Evolutionary conservation across 1,140 invertebrate genomes (phyloP).

Genomic region (Schmidtea mediterranea): DNA sequence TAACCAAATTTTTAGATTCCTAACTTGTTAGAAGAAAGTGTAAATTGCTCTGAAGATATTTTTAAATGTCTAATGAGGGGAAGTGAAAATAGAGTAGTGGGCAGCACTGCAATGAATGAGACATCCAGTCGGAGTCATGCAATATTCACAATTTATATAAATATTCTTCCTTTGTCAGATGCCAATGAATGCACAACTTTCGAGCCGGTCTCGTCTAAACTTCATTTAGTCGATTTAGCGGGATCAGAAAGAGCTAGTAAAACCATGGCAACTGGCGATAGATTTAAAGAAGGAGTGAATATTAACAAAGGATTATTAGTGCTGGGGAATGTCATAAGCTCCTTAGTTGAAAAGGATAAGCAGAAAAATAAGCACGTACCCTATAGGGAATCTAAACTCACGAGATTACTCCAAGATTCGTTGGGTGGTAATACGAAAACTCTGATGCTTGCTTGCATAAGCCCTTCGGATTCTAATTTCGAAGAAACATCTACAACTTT

Average conservation of each 20-base stretch:
- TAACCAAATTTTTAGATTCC: background rate
- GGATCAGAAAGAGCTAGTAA: slow-evolving; percentile 66
- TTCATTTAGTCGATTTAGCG: slow-evolving; percentile 60
- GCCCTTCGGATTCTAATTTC: slow-evolving; percentile 42
- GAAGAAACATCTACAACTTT: slow-evolving; percentile 79
- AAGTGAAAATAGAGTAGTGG: background rate
- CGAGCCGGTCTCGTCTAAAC: slow-evolving; percentile 31
- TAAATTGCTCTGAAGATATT: background rate
- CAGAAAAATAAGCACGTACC: slow-evolving; percentile 42
- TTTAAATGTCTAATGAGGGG: background rate
- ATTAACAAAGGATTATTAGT: slow-evolving; percentile 73
- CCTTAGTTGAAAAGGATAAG: slow-evolving; percentile 46
- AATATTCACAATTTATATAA: slow-evolving; percentile 30
- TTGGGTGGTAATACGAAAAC: slow-evolving; percentile 71
- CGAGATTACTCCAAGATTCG: slow-evolving; percentile 56
- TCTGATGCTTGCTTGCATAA: slow-evolving; percentile 79
- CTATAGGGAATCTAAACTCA: slow-evolving; percentile 65
- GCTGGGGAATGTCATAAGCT: slow-evolving; percentile 67
- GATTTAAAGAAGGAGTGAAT: slow-evolving; percentile 71
- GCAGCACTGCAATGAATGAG: background rate
- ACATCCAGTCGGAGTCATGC: slow-evolving; percentile 33
- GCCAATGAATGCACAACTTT: background rate
- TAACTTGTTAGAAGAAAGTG: background rate
- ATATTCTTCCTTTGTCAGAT: background rate
- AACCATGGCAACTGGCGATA: slow-evolving; percentile 53